Evolutionary conservation across 2,888 invertebrate genomes (phyloP), one percentile per base, ranked within the genome.

Genomic region (Drosophila mimetica): DNA sequence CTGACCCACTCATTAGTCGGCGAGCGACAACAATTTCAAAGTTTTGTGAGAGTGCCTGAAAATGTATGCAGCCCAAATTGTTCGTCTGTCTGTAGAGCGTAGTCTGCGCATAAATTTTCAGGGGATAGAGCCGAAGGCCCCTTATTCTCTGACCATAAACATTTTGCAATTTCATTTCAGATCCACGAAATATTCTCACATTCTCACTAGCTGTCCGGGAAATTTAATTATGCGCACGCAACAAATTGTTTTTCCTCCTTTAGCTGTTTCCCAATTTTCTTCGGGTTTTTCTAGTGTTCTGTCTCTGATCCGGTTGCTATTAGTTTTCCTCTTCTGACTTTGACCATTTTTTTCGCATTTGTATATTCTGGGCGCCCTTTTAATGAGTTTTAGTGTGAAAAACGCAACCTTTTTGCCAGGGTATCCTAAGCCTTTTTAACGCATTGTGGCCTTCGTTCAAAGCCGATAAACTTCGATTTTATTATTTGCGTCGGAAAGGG

Each of bases 21-120:
- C 50, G 54, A 65, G 55, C 69, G 69, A 59, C 63, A 65, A 66
- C 32, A 53, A 5, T 39, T 28, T 16, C 7, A 44, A 72, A 71
- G 37, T 50, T 63, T 37, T 28, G 58, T 58, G 25, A 54, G 16
- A 64, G 50, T 42, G 20, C 37, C 34, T 47, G 41, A 18, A 65
- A 81, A 80, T 77, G 70, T 86, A 86, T 86, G 86, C 84, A 70
- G 61, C 53, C 66, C 65, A 85, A 81, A 80, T 77, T 76, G 83
- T 73, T 57, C 63, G 83, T 79, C 76, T 77, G 86, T 83, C 71
- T 67, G 69, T 41, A 36, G 63, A 75, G 59, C 30, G 30, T 39
- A 30, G 67, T 30, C 51, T 63, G 52, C 32, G 65, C 67, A 39
- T 34, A 71, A 37, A 50, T 66, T 32, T 67, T 39, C 37, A 22